A percentile compares a stretch with the other conserved stretches of the same genome.
phyloP scores from a whole-genome alignment of 2,888 invertebrate species.

The Sympetrum striolatum region DNA sequence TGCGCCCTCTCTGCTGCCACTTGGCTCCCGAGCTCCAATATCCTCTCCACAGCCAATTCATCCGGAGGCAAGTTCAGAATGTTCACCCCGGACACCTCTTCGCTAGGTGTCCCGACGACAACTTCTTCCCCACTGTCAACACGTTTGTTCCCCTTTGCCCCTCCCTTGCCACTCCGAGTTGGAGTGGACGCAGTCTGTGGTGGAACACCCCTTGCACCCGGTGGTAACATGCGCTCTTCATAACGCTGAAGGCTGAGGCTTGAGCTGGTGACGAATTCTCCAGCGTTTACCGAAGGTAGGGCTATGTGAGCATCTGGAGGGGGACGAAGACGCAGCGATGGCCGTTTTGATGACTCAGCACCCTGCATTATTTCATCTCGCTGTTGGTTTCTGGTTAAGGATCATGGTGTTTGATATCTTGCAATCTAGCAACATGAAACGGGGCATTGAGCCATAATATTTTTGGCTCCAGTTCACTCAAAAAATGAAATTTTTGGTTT shows the following conservation, averaged over 20 bases:
- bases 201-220: neutral
- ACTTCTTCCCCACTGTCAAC: constrained; percentile 63
- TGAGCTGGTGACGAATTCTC: constrained; percentile 78
- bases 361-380: neutral
- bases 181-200: neutral
- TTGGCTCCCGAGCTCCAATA: constrained; percentile 58
- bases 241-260: constrained; percentile 80
- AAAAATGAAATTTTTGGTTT: no score
- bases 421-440: no score
- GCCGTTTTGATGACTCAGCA: neutral
- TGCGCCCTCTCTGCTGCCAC: constrained; percentile 52
- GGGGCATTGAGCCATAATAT: no score
- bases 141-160: neutral
- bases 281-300: constrained; percentile 75
- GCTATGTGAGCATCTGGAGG: constrained; percentile 70
- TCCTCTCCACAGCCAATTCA: constrained; percentile 42
- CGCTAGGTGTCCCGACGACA: constrained; percentile 61
- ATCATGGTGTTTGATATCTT: no score
- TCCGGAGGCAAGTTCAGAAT: neutral
- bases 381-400: neutral
- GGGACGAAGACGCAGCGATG: constrained; percentile 60
- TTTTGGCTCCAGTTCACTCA: no score
- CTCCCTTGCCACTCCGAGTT: constrained; percentile 1
- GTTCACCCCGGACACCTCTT: constrained; percentile 55
- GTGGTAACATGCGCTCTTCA: constrained; percentile 64